These are phyloP conservation scores for Melanophora roralis DNA, from an alignment of 2,888 invertebrate genomes.

Conservation along the genomic window DNA sequence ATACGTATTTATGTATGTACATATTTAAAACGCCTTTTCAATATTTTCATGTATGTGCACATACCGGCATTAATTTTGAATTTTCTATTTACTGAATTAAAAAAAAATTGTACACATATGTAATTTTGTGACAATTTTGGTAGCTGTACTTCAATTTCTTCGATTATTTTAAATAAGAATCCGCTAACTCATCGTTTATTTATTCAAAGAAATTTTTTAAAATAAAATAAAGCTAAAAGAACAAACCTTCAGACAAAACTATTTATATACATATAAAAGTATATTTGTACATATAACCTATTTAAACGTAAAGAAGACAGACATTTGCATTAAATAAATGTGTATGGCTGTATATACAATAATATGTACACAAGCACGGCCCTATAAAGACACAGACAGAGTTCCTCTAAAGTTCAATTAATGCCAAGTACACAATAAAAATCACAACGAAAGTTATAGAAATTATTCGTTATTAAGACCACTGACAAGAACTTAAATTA, in stretches of 20 bases:
- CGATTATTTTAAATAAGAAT: neutral
- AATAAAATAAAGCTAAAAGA: too few species aligned
- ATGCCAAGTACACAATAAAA: slow-evolving; percentile 16
- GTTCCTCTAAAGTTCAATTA: slow-evolving; percentile 13
- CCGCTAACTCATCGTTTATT: slow-evolving; percentile 47
- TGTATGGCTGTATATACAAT: neutral
- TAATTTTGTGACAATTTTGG: too few species aligned
- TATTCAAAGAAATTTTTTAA: too few species aligned
- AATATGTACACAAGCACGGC: neutral
- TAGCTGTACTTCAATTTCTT: neutral
- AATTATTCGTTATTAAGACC: slow-evolving; percentile 12
- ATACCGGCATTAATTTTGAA: too few species aligned
- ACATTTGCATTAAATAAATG: neutral
- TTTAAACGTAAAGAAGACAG: too few species aligned
- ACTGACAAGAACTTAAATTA: neutral
- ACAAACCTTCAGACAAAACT: neutral
- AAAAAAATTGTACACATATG: too few species aligned
- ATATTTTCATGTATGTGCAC: too few species aligned
- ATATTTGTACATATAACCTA: too few species aligned
- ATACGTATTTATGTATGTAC: neutral
- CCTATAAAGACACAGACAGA: neutral
- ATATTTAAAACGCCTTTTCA: too few species aligned
- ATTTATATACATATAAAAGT: neutral
- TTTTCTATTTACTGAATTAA: too few species aligned
- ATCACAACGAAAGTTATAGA: neutral